phyloP scores from a whole-genome alignment of 2,113 vertebrate genomes.

The Bettongia penicillata region DNA sequence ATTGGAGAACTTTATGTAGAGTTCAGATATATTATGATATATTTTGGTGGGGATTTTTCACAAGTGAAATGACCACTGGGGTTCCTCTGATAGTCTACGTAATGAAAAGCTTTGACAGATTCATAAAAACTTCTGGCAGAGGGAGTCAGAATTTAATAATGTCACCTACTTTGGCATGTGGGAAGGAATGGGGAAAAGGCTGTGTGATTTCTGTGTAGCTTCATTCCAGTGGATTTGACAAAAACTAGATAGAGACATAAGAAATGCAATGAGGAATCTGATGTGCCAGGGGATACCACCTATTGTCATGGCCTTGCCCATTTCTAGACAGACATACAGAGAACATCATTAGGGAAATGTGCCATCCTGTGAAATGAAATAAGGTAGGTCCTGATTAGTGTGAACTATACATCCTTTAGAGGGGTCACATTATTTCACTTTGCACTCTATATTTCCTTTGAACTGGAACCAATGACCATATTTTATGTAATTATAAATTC shows the following conservation, averaged over 20 bases:
- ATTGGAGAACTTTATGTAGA: not conserved
- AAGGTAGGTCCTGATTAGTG: not conserved
- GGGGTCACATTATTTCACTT: not conserved
- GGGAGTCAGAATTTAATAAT: not conserved
- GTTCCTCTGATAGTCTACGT: not conserved
- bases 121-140: not conserved
- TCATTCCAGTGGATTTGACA: not conserved
- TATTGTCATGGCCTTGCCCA: not conserved
- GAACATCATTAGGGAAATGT: not conserved
- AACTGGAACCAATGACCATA: not conserved
- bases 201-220: not conserved
- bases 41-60: not conserved
- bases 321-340: not conserved
- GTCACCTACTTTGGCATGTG: not conserved
- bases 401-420: not conserved
- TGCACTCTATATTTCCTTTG: not conserved
- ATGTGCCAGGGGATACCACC: not conserved
- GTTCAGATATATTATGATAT: not conserved
- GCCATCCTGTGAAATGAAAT: not conserved
- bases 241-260: not conserved
- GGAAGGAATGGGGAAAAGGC: not conserved
- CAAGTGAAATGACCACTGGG: not conserved
- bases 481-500: not conserved
- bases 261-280: not conserved
- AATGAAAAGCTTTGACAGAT: not conserved